Evolutionary conservation across 1,140 invertebrate species (phyloP).

Genomic region (Zaprionus ghesquierei): DNA sequence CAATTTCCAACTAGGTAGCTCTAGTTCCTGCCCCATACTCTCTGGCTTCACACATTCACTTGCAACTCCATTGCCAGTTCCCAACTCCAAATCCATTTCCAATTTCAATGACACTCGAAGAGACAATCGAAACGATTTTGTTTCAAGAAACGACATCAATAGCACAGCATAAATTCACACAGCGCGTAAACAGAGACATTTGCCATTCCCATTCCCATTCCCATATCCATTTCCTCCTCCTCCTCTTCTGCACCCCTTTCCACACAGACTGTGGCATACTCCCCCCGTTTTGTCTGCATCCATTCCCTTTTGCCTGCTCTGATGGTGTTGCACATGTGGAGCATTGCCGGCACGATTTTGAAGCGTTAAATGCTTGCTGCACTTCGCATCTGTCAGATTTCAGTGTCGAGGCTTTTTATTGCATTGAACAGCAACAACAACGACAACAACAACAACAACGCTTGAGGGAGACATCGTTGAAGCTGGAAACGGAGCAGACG

Average conservation of each 20-base stretch:
- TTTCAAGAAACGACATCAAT: conserved; percentile 56
- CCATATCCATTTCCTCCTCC: background rate
- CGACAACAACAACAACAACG: conserved; percentile 5
- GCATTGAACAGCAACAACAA: conserved; percentile 11
- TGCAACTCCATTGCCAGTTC: background rate
- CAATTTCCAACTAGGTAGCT: background rate
- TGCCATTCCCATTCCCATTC: conserved; percentile 1
- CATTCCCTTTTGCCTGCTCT: background rate
- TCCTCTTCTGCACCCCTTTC: background rate
- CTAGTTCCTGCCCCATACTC: background rate
- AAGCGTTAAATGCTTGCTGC: conserved; percentile 59
- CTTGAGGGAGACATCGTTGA: conserved; percentile 10
- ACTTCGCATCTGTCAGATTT: conserved; percentile 76
- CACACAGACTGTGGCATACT: too few relatives aligned
- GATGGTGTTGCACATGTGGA: conserved; percentile 24
- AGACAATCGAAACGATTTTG: conserved; percentile 72
- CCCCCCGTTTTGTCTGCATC: background rate
- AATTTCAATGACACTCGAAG: conserved; percentile 55
- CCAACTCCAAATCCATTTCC: background rate
- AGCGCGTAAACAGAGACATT: conserved; percentile 23
- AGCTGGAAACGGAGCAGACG: conserved; percentile 25
- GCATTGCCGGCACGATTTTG: conserved; percentile 47
- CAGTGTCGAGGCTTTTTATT: conserved; percentile 58
- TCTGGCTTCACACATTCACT: background rate
- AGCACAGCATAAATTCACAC: conserved; percentile 40